phyloP scores from a whole-genome alignment of 2,888 invertebrate species.

The Campopleginae sp. region DNA sequence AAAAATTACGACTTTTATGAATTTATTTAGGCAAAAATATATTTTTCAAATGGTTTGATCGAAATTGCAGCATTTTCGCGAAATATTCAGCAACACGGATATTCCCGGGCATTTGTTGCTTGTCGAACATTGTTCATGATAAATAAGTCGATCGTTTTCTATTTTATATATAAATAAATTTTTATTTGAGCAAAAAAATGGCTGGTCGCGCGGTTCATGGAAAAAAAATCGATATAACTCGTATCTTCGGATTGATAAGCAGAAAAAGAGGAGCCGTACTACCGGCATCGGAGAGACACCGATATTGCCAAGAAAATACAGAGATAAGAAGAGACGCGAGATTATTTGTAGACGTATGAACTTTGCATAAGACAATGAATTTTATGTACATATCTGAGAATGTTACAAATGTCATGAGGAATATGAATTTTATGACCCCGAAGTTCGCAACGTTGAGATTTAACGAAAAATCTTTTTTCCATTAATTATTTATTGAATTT shows the following conservation, averaged over 20 bases:
- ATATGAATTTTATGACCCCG: not conserved
- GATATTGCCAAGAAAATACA: slow-evolving; percentile 28
- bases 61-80: too few relatives aligned
- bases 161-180: not conserved
- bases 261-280: slow-evolving; percentile 3
- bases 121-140: not conserved
- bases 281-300: not conserved
- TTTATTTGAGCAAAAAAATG: not conserved
- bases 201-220: too few relatives aligned
- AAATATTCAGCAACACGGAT: too few relatives aligned
- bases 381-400: not conserved
- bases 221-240: slow-evolving; percentile 3
- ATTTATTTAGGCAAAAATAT: too few relatives aligned
- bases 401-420: not conserved
- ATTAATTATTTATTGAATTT: too few relatives aligned
- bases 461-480: too few relatives aligned
- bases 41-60: too few relatives aligned
- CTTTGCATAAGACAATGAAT: slow-evolving; percentile 35
- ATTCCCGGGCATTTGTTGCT: too few relatives aligned
- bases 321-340: slow-evolving; percentile 26
- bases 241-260: slow-evolving; percentile 19
- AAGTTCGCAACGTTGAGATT: too few relatives aligned
- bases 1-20: too few relatives aligned
- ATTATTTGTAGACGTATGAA: slow-evolving; percentile 18
- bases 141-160: not conserved